These are phyloP conservation scores for Melanotaenia nigrans DNA, from an alignment of 2,797 vertebrate genomes.

Conservation along the genomic window DNA sequence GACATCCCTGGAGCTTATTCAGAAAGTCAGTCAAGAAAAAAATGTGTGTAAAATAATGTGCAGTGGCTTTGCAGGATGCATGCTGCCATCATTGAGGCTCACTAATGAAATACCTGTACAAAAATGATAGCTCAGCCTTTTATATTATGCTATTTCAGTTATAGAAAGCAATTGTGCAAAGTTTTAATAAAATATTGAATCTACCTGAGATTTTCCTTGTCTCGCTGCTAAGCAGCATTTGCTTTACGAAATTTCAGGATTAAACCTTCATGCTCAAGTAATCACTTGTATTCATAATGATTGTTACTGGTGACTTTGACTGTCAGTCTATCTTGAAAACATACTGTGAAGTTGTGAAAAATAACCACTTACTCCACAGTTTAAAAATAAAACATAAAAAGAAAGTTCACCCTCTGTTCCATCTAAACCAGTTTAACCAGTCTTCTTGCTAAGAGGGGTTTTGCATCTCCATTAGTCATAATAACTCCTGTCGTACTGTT, in stretches of 20 bases:
- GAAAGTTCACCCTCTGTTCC: not conserved
- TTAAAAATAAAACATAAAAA: not conserved
- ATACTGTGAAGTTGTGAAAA: not conserved
- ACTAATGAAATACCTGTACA: conserved; percentile 12
- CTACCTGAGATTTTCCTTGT: not conserved
- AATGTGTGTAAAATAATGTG: conserved; percentile 24
- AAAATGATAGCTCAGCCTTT: conserved; percentile 7
- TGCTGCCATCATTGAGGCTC: not conserved
- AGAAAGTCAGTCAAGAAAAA: conserved; percentile 48
- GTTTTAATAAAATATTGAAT: not conserved
- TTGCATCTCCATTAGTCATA: too few relatives aligned
- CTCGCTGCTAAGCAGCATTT: not conserved
- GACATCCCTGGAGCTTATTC: conserved; percentile 40
- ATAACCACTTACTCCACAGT: not conserved
- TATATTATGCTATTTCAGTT: not conserved
- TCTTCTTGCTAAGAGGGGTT: too few relatives aligned
- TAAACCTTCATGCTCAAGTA: not conserved
- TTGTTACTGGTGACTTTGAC: not conserved
- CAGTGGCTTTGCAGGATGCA: conserved; percentile 15
- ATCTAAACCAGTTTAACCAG: not conserved
- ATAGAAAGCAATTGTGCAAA: conserved; percentile 4
- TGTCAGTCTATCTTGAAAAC: not conserved
- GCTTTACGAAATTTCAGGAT: not conserved
- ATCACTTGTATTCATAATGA: not conserved
- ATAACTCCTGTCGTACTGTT: not conserved